Percentiles rank a stretch among this genome's conserved stretches.
Evolutionary conservation across 2,888 invertebrate genomes (phyloP).

Genomic region (Brachynemurus nebulosus): DNA sequence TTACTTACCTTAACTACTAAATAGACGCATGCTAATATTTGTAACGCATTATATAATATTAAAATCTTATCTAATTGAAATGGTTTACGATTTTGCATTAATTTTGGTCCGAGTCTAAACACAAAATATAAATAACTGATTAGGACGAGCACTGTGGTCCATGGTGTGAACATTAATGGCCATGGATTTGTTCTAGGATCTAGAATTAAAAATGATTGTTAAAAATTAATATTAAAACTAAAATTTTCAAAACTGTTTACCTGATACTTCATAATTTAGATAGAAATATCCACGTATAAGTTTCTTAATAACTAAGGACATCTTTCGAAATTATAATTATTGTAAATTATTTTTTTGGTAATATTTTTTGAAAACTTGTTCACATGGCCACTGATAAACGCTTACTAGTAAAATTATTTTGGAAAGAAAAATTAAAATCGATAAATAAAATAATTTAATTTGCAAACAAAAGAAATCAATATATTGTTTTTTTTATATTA

Average conservation of each 20-base stretch:
- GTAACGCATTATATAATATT: conserved; percentile 50
- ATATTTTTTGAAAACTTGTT: no score
- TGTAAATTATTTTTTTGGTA: no score
- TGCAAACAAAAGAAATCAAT: no score
- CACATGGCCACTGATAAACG: no score
- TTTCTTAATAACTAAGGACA: conserved; percentile 30
- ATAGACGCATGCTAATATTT: conserved; percentile 44
- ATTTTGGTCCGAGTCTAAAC: conserved; percentile 51
- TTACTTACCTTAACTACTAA: conserved; percentile 39
- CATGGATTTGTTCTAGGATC: conserved; percentile 50
- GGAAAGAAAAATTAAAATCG: no score
- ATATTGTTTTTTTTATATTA: no score
- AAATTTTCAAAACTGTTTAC: conserved; percentile 21
- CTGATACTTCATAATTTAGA: conserved; percentile 15
- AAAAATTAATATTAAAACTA: conserved; percentile 28
- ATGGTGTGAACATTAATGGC: conserved; percentile 51
- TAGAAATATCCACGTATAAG: conserved; percentile 25
- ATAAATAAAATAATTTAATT: no score
- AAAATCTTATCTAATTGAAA: conserved; percentile 48
- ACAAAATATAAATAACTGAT: conserved; percentile 54
- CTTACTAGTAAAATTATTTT: no score
- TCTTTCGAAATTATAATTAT: no score
- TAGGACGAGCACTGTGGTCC: conserved; percentile 40
- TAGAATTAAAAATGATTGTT: conserved; percentile 25
- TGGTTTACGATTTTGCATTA: conserved; percentile 52